Conservation (phyloP, 2,888 invertebrate genomes). For the Hirtodrosophila cameraria region DNA sequence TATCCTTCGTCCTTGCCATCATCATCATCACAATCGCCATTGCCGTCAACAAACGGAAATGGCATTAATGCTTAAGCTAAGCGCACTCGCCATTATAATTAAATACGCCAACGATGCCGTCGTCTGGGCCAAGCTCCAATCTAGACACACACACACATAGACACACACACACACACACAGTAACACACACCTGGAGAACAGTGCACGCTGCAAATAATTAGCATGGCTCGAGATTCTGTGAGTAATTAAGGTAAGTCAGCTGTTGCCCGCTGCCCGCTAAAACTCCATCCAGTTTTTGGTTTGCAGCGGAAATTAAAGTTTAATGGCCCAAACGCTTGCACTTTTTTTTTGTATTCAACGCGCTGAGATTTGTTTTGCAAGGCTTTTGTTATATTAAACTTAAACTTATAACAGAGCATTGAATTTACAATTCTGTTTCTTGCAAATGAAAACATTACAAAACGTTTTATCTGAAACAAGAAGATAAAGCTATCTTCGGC, state of each 20-base stretch:
- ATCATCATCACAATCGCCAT: constrained; percentile 35
- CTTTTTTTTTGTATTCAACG: constrained; percentile 18
- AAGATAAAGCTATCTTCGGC: no score
- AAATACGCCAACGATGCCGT: constrained; percentile 53
- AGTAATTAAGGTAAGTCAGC: constrained; percentile 79
- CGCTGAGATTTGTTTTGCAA: constrained; percentile 33
- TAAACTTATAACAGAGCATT: constrained; percentile 3
- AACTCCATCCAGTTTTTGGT: background rate
- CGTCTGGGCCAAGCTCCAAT: constrained; percentile 8
- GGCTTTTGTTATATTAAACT: constrained; percentile 12
- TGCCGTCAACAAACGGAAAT: constrained; percentile 60
- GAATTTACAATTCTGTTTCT: background rate
- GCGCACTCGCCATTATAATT: constrained; percentile 66
- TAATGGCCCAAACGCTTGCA: constrained; percentile 46
- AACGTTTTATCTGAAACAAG: no score
- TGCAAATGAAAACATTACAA: no score
- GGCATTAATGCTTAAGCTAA: constrained; percentile 69
- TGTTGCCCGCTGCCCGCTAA: constrained; percentile 38
- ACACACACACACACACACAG: background rate
- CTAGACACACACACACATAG: background rate
- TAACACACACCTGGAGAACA: constrained; percentile 7
- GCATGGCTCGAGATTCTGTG: constrained; percentile 57
- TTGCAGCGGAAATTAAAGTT: constrained; percentile 71
- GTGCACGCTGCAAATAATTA: constrained; percentile 70
- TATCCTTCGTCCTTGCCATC: constrained; percentile 17